phyloP scores from a whole-genome alignment of 2,797 vertebrate genomes.

The Lophotriccus pileatus region DNA sequence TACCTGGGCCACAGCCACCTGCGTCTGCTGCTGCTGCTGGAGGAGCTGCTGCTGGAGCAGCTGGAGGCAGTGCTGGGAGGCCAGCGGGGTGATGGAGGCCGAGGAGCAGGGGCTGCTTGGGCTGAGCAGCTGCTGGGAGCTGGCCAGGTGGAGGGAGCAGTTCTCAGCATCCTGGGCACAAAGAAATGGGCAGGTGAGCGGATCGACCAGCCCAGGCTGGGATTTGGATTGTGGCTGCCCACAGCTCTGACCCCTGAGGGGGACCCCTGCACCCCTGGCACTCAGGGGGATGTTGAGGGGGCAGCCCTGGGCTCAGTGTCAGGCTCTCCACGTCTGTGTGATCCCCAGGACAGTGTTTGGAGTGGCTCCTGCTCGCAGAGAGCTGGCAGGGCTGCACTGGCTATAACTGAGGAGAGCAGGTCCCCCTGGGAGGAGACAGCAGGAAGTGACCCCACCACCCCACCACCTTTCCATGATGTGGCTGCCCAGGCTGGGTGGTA shows the following conservation, averaged over 20 bases:
- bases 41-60: constrained; percentile 87
- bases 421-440: neutral
- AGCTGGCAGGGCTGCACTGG: neutral
- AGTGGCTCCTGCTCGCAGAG: fast-evolving
- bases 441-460: neutral
- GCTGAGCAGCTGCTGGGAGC: constrained; percentile 71
- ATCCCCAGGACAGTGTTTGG: neutral
- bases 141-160: constrained; percentile 69
- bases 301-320: neutral
- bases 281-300: neutral
- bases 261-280: fast-evolving
- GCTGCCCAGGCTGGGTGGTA: neutral
- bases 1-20: constrained; percentile 85
- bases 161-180: constrained; percentile 77
- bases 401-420: neutral
- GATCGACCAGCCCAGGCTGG: neutral
- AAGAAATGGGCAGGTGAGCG: neutral
- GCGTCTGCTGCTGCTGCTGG: constrained; percentile 87
- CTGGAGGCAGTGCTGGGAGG: constrained; percentile 84
- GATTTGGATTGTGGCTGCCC: neutral
- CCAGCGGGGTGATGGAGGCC: constrained; percentile 77
- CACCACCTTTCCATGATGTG: neutral
- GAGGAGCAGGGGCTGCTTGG: constrained; percentile 75
- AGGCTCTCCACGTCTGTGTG: fast-evolving
- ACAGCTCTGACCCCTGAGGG: fast-evolving